phyloP scores from a whole-genome alignment of 1,140 invertebrate genomes.

The Solenopsis invicta region DNA sequence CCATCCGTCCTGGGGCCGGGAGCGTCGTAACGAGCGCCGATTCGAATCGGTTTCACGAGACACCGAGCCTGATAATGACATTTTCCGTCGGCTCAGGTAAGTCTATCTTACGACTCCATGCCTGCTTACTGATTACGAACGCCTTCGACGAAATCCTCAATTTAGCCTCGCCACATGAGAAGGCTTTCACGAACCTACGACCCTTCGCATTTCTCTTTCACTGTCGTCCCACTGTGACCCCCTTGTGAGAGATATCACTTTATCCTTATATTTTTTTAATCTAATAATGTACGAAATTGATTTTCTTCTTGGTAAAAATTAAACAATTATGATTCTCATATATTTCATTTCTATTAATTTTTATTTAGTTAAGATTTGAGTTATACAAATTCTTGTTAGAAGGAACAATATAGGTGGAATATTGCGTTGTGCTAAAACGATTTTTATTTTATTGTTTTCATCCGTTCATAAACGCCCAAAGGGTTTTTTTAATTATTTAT shows the following conservation, averaged over 20 bases:
- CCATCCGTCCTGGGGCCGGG: slow-evolving; percentile 32
- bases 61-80: slow-evolving; percentile 74
- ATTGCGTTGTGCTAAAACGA: neutral
- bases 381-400: neutral
- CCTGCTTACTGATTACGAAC: slow-evolving; percentile 52
- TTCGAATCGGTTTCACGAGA: slow-evolving; percentile 75
- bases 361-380: neutral
- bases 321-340: neutral
- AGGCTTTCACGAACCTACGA: neutral
- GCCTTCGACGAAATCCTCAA: slow-evolving; percentile 28
- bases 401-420: neutral
- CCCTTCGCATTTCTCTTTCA: neutral
- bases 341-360: neutral
- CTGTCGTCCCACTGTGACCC: too few relatives aligned
- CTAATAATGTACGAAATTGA: neutral
- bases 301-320: neutral
- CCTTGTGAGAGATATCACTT: neutral
- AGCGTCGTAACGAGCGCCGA: slow-evolving; percentile 70
- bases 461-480: neutral
- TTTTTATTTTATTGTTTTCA: neutral
- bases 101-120: slow-evolving; percentile 59
- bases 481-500: neutral
- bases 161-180: slow-evolving; percentile 26
- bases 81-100: slow-evolving; percentile 66
- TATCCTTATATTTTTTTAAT: neutral